Evolutionary conservation across 2,888 invertebrate genomes (phyloP).

Genomic region (Caenorhabditis sp.): DNA sequence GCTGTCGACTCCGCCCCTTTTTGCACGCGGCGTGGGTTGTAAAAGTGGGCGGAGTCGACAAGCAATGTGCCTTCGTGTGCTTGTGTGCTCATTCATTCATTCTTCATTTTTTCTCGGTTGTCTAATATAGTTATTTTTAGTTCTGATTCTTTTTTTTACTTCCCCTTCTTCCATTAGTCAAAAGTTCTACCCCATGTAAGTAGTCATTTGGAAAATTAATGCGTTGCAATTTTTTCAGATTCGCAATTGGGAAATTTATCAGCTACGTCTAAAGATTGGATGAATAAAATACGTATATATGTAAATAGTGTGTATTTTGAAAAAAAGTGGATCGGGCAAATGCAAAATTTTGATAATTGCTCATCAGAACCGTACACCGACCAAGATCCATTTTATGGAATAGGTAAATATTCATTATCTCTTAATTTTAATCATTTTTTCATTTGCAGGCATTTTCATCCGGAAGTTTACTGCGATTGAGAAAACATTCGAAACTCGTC

Average conservation of each 20-base stretch:
- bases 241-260: conserved; percentile 11
- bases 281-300: neutral
- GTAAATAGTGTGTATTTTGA: neutral
- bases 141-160: too few relatives aligned
- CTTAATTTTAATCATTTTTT: neutral
- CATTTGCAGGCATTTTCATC: conserved; percentile 7
- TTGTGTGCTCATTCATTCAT: too few relatives aligned
- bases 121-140: too few relatives aligned
- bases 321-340: neutral
- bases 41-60: too few relatives aligned
- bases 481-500: neutral
- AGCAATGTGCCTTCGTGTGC: too few relatives aligned
- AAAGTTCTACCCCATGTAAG: too few relatives aligned
- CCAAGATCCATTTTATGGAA: conserved; percentile 14
- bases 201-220: too few relatives aligned
- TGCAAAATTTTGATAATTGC: neutral
- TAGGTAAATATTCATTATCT: conserved; percentile 9
- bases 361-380: neutral
- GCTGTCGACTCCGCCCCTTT: too few relatives aligned
- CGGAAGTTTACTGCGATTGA: neutral
- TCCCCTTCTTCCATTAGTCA: too few relatives aligned
- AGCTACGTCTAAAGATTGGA: conserved; percentile 23
- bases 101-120: too few relatives aligned
- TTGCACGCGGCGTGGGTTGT: too few relatives aligned
- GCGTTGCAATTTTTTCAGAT: conserved; percentile 20